Conservation (phyloP, 1,140 invertebrate genomes). For the Drosophila tristis region DNA sequence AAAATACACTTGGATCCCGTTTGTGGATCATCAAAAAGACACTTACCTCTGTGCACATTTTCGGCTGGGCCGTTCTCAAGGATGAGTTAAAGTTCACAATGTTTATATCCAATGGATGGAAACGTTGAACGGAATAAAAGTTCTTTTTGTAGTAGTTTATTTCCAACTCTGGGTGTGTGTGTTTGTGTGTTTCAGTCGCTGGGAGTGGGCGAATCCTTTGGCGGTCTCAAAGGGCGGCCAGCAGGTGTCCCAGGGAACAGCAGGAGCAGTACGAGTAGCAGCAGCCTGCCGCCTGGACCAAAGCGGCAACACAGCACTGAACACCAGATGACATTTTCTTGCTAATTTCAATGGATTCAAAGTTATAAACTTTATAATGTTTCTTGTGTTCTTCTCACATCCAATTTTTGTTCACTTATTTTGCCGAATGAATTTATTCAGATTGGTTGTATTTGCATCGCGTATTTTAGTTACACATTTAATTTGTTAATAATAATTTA, state of each 20-base stretch:
- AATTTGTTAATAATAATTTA: constrained; percentile 12
- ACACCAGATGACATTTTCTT: constrained; percentile 43
- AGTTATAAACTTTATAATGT: no score
- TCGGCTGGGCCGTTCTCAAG: constrained; percentile 69
- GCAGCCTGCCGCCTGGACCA: constrained; percentile 53
- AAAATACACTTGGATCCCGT: no score
- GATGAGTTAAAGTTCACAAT: constrained; percentile 45
- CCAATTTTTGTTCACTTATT: constrained; percentile 32
- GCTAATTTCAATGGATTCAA: no score
- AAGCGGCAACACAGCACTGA: constrained; percentile 62
- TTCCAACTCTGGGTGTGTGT: constrained; percentile 24
- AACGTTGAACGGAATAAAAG: constrained; percentile 28
- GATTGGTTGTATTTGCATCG: no score
- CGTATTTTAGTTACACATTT: neutral
- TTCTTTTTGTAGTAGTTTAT: constrained; percentile 27
- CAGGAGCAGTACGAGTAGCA: constrained; percentile 39
- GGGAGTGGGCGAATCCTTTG: constrained; percentile 24
- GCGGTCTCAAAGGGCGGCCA: constrained; percentile 59
- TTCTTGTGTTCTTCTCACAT: constrained; percentile 8
- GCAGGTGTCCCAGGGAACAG: constrained; percentile 42
- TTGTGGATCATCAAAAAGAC: neutral
- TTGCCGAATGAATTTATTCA: neutral
- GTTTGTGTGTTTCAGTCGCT: constrained; percentile 42
- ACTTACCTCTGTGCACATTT: constrained; percentile 80
- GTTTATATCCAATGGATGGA: constrained; percentile 64